These are phyloP conservation scores for Dryas iulia DNA, from an alignment of 1,140 invertebrate genomes.

Conservation along the genomic window DNA sequence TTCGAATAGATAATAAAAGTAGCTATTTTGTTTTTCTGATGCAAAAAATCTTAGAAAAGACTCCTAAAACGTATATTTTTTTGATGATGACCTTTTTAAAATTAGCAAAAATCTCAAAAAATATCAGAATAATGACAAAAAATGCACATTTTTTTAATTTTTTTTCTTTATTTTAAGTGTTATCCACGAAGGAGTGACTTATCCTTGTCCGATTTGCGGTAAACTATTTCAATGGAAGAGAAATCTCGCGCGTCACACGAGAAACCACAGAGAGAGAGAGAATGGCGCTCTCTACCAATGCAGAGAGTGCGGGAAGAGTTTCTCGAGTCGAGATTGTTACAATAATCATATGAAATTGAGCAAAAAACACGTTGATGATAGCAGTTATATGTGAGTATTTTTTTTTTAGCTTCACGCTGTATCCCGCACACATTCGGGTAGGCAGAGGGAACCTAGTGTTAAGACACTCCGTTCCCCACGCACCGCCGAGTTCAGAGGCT, in stretches of 20 bases:
- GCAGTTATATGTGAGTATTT: conserved; percentile 48
- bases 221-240: conserved; percentile 72
- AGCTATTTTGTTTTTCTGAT: too few species aligned
- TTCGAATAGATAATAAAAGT: too few species aligned
- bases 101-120: too few species aligned
- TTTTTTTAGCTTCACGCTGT: not conserved
- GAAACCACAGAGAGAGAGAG: conserved; percentile 56
- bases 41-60: too few species aligned
- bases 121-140: too few species aligned
- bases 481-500: too few species aligned
- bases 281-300: conserved; percentile 54
- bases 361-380: conserved; percentile 55
- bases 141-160: too few species aligned
- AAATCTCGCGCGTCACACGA: conserved; percentile 57
- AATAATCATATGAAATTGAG: conserved; percentile 69
- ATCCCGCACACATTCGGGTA: too few species aligned
- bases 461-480: too few species aligned
- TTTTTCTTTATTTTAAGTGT: conserved; percentile 41
- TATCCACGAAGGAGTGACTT: conserved; percentile 60
- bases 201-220: conserved; percentile 64
- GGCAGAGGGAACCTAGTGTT: too few species aligned
- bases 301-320: conserved; percentile 58
- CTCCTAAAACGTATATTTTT: too few species aligned
- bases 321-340: conserved; percentile 63
- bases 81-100: too few species aligned